Conservation (phyloP, 2,888 invertebrate species). For the Sericinus montela region DNA sequence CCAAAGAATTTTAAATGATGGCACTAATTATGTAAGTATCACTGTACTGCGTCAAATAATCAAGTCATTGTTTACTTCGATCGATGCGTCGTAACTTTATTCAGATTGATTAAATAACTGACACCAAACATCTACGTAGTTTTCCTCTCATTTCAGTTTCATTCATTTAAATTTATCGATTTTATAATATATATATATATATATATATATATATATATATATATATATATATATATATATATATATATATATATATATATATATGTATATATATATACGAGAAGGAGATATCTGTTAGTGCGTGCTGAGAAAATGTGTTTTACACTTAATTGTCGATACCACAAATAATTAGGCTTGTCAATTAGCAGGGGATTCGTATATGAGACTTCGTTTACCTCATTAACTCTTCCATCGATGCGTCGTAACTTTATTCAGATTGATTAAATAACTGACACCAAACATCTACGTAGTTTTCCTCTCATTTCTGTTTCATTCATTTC, state of each 20-base stretch:
- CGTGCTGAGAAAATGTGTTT: too few species aligned
- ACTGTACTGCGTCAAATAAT: conserved; percentile 10
- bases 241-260: too few species aligned
- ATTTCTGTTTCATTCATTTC: conserved; percentile 17
- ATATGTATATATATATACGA: too few species aligned
- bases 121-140: not conserved
- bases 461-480: conserved; percentile 12
- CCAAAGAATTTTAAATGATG: conserved; percentile 13
- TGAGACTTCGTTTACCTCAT: too few species aligned
- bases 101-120: conserved; percentile 6
- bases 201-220: too few species aligned
- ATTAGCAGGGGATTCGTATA: too few species aligned
- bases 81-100: conserved; percentile 10
- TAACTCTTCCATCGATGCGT: conserved; percentile 2
- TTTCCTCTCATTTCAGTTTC: conserved; percentile 17
- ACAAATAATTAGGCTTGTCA: too few species aligned
- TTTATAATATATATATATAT: conserved; percentile 9
- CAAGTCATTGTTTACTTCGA: conserved; percentile 13
- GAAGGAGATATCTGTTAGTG: too few species aligned
- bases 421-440: conserved; percentile 13
- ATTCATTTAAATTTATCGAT: conserved; percentile 19
- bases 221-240: too few species aligned
- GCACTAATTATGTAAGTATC: conserved; percentile 5
- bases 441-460: not conserved
- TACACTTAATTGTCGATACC: too few species aligned